Conservation (phyloP, 2,888 invertebrate species). For the Biston stratarius region DNA sequence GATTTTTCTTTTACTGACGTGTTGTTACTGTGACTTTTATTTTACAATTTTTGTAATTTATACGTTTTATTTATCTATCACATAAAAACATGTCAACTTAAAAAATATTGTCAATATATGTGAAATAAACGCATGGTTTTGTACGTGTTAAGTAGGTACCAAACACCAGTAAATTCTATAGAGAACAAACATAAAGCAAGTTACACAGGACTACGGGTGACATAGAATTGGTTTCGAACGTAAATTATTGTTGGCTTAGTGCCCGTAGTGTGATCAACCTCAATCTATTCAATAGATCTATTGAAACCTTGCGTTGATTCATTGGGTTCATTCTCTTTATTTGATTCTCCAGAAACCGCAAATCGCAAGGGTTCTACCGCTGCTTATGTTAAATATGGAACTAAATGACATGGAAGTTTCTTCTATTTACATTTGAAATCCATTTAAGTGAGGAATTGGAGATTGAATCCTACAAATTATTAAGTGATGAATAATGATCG, state of each 20-base stretch:
- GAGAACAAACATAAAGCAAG: slow-evolving; percentile 16
- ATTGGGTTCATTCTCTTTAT: slow-evolving; percentile 35
- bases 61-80: no score
- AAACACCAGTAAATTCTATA: slow-evolving; percentile 20
- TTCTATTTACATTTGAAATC: no score
- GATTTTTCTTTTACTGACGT: not conserved
- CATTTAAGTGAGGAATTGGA: no score
- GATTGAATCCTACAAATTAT: no score
- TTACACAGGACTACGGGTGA: slow-evolving; percentile 12
- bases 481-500: no score
- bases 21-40: not conserved
- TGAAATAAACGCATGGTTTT: no score
- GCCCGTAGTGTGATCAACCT: slow-evolving; percentile 41
- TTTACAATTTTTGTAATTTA: not conserved
- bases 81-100: no score
- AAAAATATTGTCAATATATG: no score
- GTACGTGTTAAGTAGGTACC: not conserved
- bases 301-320: slow-evolving; percentile 42
- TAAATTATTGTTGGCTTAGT: slow-evolving; percentile 44
- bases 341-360: slow-evolving; percentile 13
- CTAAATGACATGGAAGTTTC: not conserved
- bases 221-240: slow-evolving; percentile 34
- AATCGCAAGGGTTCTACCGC: slow-evolving; percentile 6
- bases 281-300: slow-evolving; percentile 43
- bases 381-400: slow-evolving; percentile 3